Percentiles rank a stretch among this genome's conserved stretches.
Evolutionary conservation across 1,140 invertebrate genomes (phyloP).

Genomic region (Monomorium pharaonis): DNA sequence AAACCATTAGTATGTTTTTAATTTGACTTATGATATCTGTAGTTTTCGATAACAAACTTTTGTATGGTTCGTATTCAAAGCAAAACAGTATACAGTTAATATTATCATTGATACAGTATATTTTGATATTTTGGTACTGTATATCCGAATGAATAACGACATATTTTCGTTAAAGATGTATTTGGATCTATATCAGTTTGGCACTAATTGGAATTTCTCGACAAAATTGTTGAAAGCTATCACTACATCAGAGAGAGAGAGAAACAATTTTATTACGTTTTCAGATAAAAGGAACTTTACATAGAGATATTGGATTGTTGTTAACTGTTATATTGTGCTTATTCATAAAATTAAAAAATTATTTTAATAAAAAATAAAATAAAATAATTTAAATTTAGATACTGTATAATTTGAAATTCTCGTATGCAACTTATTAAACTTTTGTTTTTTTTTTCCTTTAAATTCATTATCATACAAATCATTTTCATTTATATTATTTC

Average conservation of each 20-base stretch:
- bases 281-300: conserved; percentile 27
- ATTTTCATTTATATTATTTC: background rate
- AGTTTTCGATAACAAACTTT: background rate
- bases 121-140: conserved; percentile 30
- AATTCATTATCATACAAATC: background rate
- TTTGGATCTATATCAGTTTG: conserved; percentile 30
- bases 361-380: background rate
- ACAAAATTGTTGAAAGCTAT: conserved; percentile 74
- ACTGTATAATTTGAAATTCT: background rate
- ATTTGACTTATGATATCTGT: background rate
- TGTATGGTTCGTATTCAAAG: background rate
- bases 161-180: conserved; percentile 36
- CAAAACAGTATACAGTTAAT: background rate
- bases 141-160: background rate
- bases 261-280: conserved; percentile 63
- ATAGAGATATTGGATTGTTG: conserved; percentile 38
- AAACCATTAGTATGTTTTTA: background rate
- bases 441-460: background rate
- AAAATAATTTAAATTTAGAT: background rate
- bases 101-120: background rate
- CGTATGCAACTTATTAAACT: background rate
- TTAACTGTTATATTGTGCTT: conserved; percentile 28
- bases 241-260: conserved; percentile 59
- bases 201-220: conserved; percentile 76
- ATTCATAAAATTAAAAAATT: conserved; percentile 5